phyloP scores from a whole-genome alignment of 2,888 invertebrate genomes.

The Congeria kusceri region DNA sequence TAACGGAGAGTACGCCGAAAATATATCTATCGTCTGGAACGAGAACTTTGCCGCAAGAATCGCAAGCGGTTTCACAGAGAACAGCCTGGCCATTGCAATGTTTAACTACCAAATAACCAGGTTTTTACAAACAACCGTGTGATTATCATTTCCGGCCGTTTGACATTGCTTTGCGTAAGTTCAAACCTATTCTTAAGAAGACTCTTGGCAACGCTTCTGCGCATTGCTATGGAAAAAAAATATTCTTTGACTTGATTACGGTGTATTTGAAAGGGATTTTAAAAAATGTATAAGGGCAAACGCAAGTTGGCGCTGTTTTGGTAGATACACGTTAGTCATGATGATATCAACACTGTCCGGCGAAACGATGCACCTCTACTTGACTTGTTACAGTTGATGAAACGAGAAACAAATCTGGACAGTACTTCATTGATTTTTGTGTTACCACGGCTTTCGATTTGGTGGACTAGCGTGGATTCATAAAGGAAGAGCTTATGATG shows the following conservation, averaged over 20 bases:
- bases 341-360: slow-evolving; percentile 91
- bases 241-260: slow-evolving; percentile 87
- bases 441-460: slow-evolving; percentile 96
- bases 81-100: slow-evolving; percentile 30
- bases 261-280: slow-evolving; percentile 88
- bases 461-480: slow-evolving; percentile 93
- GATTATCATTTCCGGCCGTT: slow-evolving; percentile 45
- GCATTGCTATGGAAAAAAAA: slow-evolving; percentile 21
- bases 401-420: slow-evolving; percentile 76
- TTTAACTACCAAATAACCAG: slow-evolving; percentile 32
- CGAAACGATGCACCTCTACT: slow-evolving; percentile 90
- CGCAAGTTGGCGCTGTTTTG: slow-evolving; percentile 94
- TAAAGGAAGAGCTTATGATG: slow-evolving; percentile 91
- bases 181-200: slow-evolving; percentile 7
- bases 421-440: slow-evolving; percentile 85
- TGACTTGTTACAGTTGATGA: slow-evolving; percentile 87
- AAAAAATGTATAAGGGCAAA: slow-evolving; percentile 87
- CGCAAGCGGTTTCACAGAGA: slow-evolving; percentile 35
- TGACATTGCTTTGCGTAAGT: slow-evolving; percentile 18
- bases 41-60: slow-evolving; percentile 13
- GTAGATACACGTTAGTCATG: slow-evolving; percentile 93
- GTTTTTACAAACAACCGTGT: slow-evolving; percentile 35
- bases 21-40: slow-evolving; percentile 39
- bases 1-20: slow-evolving; percentile 11
- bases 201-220: slow-evolving; percentile 7